phyloP scores from a whole-genome alignment of 2,888 invertebrate species.

The Sturmia bella region DNA sequence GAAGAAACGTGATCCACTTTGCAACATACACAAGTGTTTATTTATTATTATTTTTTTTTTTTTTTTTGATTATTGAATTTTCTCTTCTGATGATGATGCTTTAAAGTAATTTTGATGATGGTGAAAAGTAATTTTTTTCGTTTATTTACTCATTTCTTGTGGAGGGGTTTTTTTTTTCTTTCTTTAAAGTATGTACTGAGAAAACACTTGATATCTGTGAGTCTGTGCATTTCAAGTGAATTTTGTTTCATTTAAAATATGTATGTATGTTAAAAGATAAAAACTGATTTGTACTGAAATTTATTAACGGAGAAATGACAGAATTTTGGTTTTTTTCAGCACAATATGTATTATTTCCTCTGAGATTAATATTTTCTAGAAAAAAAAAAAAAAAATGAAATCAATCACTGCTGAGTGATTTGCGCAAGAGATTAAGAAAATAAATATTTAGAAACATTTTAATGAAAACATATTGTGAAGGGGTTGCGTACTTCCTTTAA shows the following conservation, averaged over 20 bases:
- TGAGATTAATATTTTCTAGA: slow-evolving; percentile 72
- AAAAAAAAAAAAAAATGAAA: background rate
- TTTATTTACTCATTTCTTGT: background rate
- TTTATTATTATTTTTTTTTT: slow-evolving; percentile 2
- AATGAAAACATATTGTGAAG: too few species aligned
- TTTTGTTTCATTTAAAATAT: slow-evolving; percentile 31
- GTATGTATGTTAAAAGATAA: too few species aligned
- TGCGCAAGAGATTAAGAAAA: too few species aligned
- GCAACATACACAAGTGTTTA: slow-evolving; percentile 56
- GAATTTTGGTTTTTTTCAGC: too few species aligned
- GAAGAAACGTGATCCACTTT: slow-evolving; percentile 52
- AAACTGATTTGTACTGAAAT: too few species aligned
- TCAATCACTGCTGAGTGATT: too few species aligned
- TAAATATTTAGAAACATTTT: too few species aligned
- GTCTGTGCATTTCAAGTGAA: slow-evolving; percentile 26
- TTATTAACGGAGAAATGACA: too few species aligned
- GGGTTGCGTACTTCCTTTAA: too few species aligned
- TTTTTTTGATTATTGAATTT: slow-evolving; percentile 2
- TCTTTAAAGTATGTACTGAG: slow-evolving; percentile 35
- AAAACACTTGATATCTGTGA: slow-evolving; percentile 54
- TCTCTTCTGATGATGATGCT: slow-evolving; percentile 9
- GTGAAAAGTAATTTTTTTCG: slow-evolving; percentile 25
- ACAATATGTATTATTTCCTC: slow-evolving; percentile 64
- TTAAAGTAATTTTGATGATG: slow-evolving; percentile 5
- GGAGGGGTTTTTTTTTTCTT: too few species aligned